Evolutionary conservation across 1,140 invertebrate genomes (phyloP).

Genomic region (Atta cephalotes): DNA sequence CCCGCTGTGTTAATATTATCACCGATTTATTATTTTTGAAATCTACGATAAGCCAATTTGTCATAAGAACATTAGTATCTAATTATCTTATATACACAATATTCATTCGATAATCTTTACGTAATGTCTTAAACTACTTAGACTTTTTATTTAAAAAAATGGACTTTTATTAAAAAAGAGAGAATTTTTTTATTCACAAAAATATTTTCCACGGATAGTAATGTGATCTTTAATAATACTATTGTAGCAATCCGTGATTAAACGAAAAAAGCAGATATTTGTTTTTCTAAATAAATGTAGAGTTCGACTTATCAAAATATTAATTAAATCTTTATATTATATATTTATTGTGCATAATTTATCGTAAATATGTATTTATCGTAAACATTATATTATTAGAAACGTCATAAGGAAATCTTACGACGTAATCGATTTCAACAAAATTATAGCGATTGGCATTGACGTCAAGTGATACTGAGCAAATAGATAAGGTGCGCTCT

Average conservation of each 20-base stretch:
- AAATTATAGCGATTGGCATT: too few species aligned
- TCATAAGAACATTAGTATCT: background rate
- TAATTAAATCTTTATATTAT: background rate
- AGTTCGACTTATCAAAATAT: background rate
- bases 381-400: too few species aligned
- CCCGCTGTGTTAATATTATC: slow-evolving; percentile 71
- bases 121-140: background rate
- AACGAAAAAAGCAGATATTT: background rate
- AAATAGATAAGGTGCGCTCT: too few species aligned
- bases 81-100: background rate
- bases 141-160: background rate
- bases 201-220: background rate
- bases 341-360: background rate
- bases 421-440: too few species aligned
- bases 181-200: slow-evolving; percentile 6
- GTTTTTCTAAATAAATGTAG: background rate
- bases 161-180: slow-evolving; percentile 4
- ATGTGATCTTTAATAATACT: background rate
- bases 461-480: too few species aligned
- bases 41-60: background rate
- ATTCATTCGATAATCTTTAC: background rate
- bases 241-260: background rate
- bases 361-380: background rate
- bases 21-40: background rate
- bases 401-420: too few species aligned